Conservation (phyloP, 2,888 invertebrate species). For the Odontocerum albicorne region DNA sequence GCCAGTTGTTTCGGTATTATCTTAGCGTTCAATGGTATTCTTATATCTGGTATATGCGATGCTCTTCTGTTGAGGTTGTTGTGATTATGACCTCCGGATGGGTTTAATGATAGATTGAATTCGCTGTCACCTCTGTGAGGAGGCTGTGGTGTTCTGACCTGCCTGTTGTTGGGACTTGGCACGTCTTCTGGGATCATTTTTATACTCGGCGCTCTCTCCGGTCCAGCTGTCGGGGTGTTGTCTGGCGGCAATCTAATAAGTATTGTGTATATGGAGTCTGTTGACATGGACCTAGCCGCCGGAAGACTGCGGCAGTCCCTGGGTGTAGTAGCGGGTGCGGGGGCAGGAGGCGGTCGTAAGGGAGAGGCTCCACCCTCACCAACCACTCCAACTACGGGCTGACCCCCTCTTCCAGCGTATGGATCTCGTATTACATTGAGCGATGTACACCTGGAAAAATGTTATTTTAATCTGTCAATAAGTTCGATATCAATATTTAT, state of each 20-base stretch:
- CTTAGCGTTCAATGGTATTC: constrained; percentile 83
- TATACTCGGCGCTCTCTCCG: constrained; percentile 71
- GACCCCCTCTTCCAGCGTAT: constrained; percentile 57
- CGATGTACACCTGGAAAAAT: constrained; percentile 69
- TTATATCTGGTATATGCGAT: constrained; percentile 74
- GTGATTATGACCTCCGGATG: constrained; percentile 49
- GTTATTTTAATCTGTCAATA: constrained; percentile 1
- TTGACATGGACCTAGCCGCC: constrained; percentile 62
- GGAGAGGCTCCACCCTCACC: constrained; percentile 46
- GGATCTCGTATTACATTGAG: constrained; percentile 80
- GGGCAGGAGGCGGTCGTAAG: constrained; percentile 47
- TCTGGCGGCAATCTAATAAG: constrained; percentile 81
- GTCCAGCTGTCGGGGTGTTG: constrained; percentile 51
- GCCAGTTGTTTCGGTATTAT: constrained; percentile 78
- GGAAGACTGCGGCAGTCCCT: constrained; percentile 51
- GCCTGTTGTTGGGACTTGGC: constrained; percentile 53
- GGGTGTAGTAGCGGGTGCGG: constrained; percentile 48
- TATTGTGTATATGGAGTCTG: constrained; percentile 88
- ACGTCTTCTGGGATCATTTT: constrained; percentile 85
- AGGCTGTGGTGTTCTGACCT: constrained; percentile 52
- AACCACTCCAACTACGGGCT: constrained; percentile 46
- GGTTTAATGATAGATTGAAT: constrained; percentile 53
- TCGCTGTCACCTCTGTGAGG: constrained; percentile 60
- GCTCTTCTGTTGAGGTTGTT: constrained; percentile 50
- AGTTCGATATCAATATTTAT: neutral